phyloP scores from a whole-genome alignment of 1,140 invertebrate species.

The Nixonia krombeini region DNA sequence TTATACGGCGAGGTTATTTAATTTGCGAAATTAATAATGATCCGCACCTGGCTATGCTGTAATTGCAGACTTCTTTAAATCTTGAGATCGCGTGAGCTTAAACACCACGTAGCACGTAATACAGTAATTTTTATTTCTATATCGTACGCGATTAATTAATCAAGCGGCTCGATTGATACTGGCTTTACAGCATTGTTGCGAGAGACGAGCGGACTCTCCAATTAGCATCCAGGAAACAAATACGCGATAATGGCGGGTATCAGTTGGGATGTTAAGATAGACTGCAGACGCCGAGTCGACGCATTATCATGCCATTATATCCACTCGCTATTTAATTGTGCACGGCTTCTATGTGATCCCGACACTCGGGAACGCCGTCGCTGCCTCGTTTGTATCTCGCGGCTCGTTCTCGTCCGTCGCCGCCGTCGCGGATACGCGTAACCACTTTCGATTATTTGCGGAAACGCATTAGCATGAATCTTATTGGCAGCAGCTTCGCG shows the following conservation, averaged over 20 bases:
- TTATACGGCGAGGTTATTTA: constrained; percentile 43
- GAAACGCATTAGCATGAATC: constrained; percentile 56
- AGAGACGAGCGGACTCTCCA: constrained; percentile 15
- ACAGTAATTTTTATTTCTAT: constrained; percentile 38
- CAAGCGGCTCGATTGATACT: constrained; percentile 35
- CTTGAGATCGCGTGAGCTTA: constrained; percentile 40
- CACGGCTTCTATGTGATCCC: background rate
- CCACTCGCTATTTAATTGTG: background rate
- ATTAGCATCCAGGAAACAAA: constrained; percentile 38
- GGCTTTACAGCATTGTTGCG: constrained; percentile 31
- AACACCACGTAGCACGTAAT: constrained; percentile 35
- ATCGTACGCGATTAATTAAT: constrained; percentile 41
- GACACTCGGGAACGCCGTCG: background rate
- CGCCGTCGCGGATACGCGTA: constrained; percentile 13
- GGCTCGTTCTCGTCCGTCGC: background rate
- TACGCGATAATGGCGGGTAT: constrained; percentile 17
- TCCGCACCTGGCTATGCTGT: constrained; percentile 30
- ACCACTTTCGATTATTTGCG: constrained; percentile 53
- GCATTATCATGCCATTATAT: background rate
- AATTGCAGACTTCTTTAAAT: constrained; percentile 38
- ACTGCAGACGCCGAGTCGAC: constrained; percentile 6
- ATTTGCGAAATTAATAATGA: constrained; percentile 48
- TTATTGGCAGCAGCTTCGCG: constrained; percentile 49
- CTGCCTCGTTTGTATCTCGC: no score
- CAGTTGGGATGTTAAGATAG: constrained; percentile 18